Evolutionary conservation across 1,140 invertebrate species (phyloP).

Genomic region (Monomorium pharaonis): DNA sequence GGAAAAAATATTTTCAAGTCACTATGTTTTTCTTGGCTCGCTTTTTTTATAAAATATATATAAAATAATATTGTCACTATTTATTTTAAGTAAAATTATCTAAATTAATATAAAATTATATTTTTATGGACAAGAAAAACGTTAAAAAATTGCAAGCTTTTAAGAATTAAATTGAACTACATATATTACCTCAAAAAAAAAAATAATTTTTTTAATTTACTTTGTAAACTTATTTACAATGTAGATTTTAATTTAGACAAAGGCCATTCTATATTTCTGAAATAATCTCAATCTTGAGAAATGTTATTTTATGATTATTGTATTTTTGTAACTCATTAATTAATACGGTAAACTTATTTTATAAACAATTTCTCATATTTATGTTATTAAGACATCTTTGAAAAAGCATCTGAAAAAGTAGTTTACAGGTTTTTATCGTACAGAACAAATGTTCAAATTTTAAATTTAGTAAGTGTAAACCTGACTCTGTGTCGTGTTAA

Average conservation of each 20-base stretch:
- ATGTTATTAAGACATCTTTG: slow-evolving; percentile 4
- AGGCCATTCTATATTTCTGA: background rate
- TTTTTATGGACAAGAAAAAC: background rate
- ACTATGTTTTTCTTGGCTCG: background rate
- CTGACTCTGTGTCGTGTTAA: background rate
- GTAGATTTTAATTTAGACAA: background rate
- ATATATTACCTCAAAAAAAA: background rate
- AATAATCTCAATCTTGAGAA: background rate
- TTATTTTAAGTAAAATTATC: slow-evolving; percentile 43
- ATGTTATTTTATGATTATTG: background rate
- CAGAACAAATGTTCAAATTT: slow-evolving; percentile 46
- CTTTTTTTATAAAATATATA: too few relatives aligned
- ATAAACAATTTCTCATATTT: slow-evolving; percentile 6
- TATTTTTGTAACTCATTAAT: background rate
- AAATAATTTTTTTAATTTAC: background rate
- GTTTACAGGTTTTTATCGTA: slow-evolving; percentile 7
- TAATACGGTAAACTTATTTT: slow-evolving; percentile 14
- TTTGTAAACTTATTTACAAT: background rate
- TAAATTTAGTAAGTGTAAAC: slow-evolving; percentile 56
- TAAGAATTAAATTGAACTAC: background rate
- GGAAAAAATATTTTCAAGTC: slow-evolving; percentile 20
- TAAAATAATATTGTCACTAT: too few relatives aligned
- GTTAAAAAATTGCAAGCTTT: slow-evolving; percentile 14
- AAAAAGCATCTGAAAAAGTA: background rate
- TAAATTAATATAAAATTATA: slow-evolving; percentile 40